phyloP scores from a whole-genome alignment of 2,113 vertebrate species.

The Brachyhypopomus gauderio region DNA sequence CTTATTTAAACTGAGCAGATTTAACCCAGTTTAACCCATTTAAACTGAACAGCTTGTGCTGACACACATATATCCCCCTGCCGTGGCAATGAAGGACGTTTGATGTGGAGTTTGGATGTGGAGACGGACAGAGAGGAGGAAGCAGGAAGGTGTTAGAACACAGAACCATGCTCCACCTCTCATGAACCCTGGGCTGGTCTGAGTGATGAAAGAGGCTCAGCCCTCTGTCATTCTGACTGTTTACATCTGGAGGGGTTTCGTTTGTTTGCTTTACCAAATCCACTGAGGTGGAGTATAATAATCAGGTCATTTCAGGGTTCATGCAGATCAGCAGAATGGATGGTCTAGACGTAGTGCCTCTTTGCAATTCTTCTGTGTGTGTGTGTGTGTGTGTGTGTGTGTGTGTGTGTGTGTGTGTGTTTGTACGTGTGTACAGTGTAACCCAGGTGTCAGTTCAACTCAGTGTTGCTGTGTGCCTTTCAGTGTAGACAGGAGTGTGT shows the following conservation, averaged over 20 bases:
- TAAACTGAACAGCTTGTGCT: too few species aligned
- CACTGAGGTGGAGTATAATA: neutral
- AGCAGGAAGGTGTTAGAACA: too few species aligned
- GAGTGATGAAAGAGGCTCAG: neutral
- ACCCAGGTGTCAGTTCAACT: constrained; percentile 5
- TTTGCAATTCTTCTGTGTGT: neutral
- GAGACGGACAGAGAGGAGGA: neutral
- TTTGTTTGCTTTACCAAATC: neutral
- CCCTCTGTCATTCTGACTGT: neutral
- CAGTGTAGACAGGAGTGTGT: neutral
- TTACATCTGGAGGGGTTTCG: too few species aligned
- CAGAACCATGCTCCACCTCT: neutral
- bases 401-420: constrained; percentile 22
- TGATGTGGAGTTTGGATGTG: too few species aligned
- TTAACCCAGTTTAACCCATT: too few species aligned
- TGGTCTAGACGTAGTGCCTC: neutral
- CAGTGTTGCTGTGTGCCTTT: neutral
- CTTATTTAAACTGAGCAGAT: too few species aligned
- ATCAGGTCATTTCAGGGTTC: neutral
- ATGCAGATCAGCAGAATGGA: neutral
- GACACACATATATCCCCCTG: too few species aligned
- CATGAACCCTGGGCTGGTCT: neutral
- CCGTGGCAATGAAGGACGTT: neutral
- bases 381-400: constrained; percentile 2
- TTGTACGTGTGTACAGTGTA: neutral